Evolutionary conservation across 1,140 invertebrate species (phyloP), one percentile per base, ranked within the genome.

Genomic region (Platorchestia sp.): DNA sequence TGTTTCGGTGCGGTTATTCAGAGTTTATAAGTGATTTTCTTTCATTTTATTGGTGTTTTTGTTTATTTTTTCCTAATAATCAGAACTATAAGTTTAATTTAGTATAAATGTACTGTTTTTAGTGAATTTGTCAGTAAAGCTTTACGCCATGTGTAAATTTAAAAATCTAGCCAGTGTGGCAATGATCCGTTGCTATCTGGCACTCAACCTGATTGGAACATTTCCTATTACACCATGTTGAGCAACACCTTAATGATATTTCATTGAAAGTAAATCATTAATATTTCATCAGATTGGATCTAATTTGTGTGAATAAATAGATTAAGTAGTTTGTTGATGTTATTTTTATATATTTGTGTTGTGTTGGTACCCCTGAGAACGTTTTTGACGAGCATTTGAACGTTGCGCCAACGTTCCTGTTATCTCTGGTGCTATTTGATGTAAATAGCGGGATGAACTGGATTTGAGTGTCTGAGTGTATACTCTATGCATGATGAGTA

Each of bases 191-290:
- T 27, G 59, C 59, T 75, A 75, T 51, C 59, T 75, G 59, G 59
- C 59, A 75, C 3, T 1, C 1, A 3, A 22, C 3, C 14, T 1
- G 27, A 75, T 22, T 22, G 59, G 3, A 27, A 10, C 3, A 36
- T 75, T 75, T 75, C 59, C 59, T 75, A 36, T 75, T 75, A 75
- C 59, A 75, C 59, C 59, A 75, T 75, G 59, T 75, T 75, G 59
- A 75, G 59, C 36, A 75, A 75, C 59, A 75, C 59, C 36, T 75
- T 75, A 22, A 75, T 36, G 7, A 27, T 19, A 75, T 75, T 75
- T 75, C 36, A 19, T 75, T 75, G 10, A 22, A 75, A 36, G 27
- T 36, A 22, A 27, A 51, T 27, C 7, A 36, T 75, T n/a, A n/a
- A 75, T 75, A 75, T 19, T 10, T 75, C 36, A 22, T 75, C 59